Base-by-base conservation (phyloP, 1,140 invertebrate genomes). In the Akabosia matsudoensis region DNA sequence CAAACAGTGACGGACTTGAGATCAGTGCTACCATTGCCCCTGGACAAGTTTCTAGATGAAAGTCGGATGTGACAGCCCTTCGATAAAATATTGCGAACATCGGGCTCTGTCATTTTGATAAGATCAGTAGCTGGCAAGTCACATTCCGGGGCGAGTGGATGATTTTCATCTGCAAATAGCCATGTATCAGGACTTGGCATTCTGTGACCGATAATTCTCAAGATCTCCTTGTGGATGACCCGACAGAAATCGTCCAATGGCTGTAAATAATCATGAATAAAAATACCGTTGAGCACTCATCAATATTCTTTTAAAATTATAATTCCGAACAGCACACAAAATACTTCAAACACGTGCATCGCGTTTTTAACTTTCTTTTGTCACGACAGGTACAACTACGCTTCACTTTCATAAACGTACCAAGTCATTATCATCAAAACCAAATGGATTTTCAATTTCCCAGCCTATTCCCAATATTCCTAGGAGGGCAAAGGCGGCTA, bases 381-480 rank as follows among this genome's bases (percentile, higher is more conserved):
- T n/a, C n/a, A n/a, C n/a, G n/a, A n/a, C n/a, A n/a, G n/a, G n/a
- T n/a, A n/a, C n/a, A n/a, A n/a, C 37, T 18, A 45, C 18, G 37
- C 7, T 45, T 10, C 37, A 45, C 37, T 70, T 33, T 34, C 10
- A 33, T 74, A 34, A 34, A 70, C 72, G 67, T 51, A 77, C 76
- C 54, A 77, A 70, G 33, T 77, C 76, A 56, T 77, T 77, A 72
- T 74, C 71, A 28, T 77, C 76, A 28, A 67, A 74, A 13, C 76
- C 76, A 74, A 77, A 77, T 26, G 76, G 76, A 26, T 77, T 77
- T 77, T 77, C 76, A 31, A 77, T 77, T 74, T 77, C 76, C 54
- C 64, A 75, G 1, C 70, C 70, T 22, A 72, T 72, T 1, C 37
- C 70, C 3, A 72, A 34, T 2, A 72, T 72, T 2, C 70, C 70